phyloP scores from a whole-genome alignment of 2,888 invertebrate species.

The Scaptodrosophila latifasciaeformis region DNA sequence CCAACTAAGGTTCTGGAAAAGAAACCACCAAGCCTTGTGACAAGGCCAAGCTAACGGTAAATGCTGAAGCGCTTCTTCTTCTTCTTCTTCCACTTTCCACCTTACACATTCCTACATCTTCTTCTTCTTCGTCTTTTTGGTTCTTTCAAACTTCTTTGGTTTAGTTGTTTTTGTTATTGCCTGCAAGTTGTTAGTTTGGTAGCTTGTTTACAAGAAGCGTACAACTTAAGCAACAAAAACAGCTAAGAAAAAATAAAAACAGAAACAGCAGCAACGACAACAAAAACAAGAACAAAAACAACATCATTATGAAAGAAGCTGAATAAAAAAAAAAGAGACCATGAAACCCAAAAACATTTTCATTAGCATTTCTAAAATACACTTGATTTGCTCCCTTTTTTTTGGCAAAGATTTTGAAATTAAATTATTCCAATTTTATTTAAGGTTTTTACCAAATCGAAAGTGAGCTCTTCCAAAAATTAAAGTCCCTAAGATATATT shows the following conservation, averaged over 20 bases:
- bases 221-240: background rate
- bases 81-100: conserved; percentile 11
- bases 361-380: too few species aligned
- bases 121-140: background rate
- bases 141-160: background rate
- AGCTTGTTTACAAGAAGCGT: conserved; percentile 1
- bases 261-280: background rate
- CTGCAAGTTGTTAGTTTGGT: background rate
- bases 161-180: conserved; percentile 4
- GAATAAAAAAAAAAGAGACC: background rate
- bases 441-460: too few species aligned
- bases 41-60: conserved; percentile 41
- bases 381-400: too few species aligned
- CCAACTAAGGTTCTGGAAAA: background rate
- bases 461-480: too few species aligned
- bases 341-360: background rate
- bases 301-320: background rate
- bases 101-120: conserved; percentile 14
- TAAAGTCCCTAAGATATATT: too few species aligned
- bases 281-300: background rate
- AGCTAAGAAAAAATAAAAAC: background rate
- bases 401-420: too few species aligned
- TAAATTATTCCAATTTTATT: too few species aligned
- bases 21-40: conserved; percentile 29
- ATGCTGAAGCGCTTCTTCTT: conserved; percentile 1